These are phyloP conservation scores for Teleogryllus occipitalis DNA, from an alignment of 1,140 invertebrate genomes.

Conservation along the genomic window DNA sequence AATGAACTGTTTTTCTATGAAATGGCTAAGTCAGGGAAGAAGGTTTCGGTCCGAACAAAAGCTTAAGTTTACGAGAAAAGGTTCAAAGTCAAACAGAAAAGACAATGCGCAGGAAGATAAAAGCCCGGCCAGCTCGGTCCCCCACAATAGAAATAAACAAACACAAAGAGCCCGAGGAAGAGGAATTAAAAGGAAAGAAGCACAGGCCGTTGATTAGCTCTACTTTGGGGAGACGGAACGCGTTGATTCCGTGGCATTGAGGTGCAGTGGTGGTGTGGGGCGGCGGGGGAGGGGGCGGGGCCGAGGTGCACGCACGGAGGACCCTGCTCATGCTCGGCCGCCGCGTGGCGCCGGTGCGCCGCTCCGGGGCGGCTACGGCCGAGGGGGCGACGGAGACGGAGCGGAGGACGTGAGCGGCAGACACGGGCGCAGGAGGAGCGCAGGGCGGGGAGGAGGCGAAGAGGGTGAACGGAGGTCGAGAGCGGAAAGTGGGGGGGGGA, in stretches of 20 bases:
- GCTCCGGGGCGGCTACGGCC: too few relatives aligned
- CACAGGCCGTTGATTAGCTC: neutral
- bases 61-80: neutral
- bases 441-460: too few relatives aligned
- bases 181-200: constrained; percentile 5
- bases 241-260: neutral
- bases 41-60: constrained; percentile 3
- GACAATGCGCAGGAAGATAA: neutral
- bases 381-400: too few relatives aligned
- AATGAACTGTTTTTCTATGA: constrained; percentile 5
- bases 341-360: too few relatives aligned
- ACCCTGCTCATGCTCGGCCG: too few relatives aligned
- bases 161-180: neutral
- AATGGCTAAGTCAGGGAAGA: constrained; percentile 1
- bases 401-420: too few relatives aligned
- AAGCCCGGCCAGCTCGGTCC: neutral
- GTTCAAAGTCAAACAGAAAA: constrained; percentile 1
- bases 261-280: neutral
- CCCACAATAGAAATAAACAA: constrained; percentile 1
- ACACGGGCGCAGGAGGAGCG: too few relatives aligned
- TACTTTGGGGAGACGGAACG: neutral
- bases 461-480: too few relatives aligned
- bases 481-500: too few relatives aligned
- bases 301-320: too few relatives aligned
- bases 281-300: neutral